These are phyloP conservation scores for Drosophila algonquin DNA, from an alignment of 2,888 invertebrate genomes.

Conservation along the genomic window DNA sequence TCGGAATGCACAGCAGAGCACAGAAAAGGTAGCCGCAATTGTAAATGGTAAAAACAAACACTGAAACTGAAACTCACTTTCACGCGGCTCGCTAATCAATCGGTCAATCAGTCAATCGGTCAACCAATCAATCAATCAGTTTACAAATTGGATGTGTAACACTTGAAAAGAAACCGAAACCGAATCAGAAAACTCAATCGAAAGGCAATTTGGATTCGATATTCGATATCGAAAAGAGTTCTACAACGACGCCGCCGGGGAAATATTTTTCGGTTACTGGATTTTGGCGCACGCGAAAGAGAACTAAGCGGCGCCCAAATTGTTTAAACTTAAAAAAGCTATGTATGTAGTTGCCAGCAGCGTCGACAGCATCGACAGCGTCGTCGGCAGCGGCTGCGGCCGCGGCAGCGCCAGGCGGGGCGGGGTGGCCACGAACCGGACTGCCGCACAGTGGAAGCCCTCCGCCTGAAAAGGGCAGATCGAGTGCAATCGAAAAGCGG, in stretches of 20 bases:
- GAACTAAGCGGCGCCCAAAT: constrained; percentile 65
- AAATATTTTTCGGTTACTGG: constrained; percentile 52
- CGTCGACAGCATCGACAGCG: background rate
- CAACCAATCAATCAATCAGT: constrained; percentile 11
- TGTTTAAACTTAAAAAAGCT: constrained; percentile 51
- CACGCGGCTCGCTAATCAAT: constrained; percentile 55
- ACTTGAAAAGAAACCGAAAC: constrained; percentile 4
- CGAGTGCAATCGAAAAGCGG: background rate
- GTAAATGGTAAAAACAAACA: constrained; percentile 24
- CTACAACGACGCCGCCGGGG: background rate
- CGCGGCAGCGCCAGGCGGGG: constrained; percentile 15
- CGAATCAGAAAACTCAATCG: background rate
- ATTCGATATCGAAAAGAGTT: background rate
- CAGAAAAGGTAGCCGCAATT: constrained; percentile 6
- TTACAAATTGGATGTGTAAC: no score
- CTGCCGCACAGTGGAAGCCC: background rate
- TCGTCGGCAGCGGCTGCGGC: constrained; percentile 16
- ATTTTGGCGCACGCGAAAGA: constrained; percentile 66
- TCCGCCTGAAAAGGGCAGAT: background rate
- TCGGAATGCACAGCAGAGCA: constrained; percentile 18
- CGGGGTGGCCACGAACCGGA: background rate
- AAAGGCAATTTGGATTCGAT: background rate
- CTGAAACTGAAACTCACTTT: constrained; percentile 56
- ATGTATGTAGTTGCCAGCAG: constrained; percentile 14
- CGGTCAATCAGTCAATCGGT: constrained; percentile 29